Evolutionary conservation across 2,113 vertebrate genomes (phyloP).

Genomic region (Xiphias gladius): DNA sequence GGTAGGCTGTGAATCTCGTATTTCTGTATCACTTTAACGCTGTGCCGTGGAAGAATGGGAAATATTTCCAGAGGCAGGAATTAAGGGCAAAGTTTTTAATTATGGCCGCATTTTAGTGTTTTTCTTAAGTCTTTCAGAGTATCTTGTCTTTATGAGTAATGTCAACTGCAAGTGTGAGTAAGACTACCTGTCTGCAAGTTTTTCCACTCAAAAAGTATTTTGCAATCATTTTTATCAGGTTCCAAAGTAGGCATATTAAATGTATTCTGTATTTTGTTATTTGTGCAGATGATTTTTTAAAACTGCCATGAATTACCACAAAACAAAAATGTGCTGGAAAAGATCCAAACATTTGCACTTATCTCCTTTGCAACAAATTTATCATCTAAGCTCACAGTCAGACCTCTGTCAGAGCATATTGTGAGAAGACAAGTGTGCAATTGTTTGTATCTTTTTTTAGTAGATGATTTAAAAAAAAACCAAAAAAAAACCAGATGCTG

Average conservation of each 20-base stretch:
- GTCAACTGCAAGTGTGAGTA: not conserved
- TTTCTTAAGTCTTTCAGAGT: not conserved
- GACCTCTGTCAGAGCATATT: too few species aligned
- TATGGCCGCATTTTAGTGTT: not conserved
- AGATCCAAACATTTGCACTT: not conserved
- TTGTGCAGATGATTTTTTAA: not conserved
- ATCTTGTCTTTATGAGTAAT: slow-evolving; percentile 27
- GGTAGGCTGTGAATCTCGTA: not conserved
- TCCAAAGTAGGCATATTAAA: not conserved
- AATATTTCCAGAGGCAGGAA: not conserved
- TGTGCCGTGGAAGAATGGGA: not conserved
- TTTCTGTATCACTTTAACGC: not conserved
- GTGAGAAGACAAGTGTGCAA: too few species aligned
- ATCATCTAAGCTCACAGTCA: not conserved
- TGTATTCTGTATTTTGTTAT: not conserved
- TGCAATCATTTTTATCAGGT: not conserved
- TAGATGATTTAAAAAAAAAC: too few species aligned
- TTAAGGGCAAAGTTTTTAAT: not conserved
- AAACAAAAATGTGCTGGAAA: not conserved
- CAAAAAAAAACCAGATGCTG: slow-evolving; percentile 21
- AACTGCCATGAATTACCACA: not conserved
- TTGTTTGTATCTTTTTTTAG: too few species aligned
- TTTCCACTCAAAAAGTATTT: not conserved
- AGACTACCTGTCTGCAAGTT: not conserved
- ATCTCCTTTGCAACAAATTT: not conserved